Base-by-base conservation (phyloP, 2,113 vertebrate genomes). In the Seriola quinqueradiata region DNA sequence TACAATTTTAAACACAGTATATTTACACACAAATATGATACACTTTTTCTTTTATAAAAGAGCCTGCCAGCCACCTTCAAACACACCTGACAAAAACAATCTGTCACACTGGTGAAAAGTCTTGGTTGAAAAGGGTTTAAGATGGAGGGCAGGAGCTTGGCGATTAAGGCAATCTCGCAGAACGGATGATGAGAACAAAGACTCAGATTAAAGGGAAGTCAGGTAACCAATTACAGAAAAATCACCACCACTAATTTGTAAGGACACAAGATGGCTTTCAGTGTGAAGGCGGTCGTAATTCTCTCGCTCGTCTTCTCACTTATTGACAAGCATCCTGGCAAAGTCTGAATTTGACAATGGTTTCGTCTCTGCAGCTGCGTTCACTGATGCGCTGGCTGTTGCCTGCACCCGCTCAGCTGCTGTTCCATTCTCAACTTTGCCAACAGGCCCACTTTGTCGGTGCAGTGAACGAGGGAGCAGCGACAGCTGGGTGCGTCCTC, bases 301-400 rank as follows among this genome's bases (percentile, higher is more conserved):
- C 64, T 60, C 59, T 70, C 34, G n/a, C 52, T 60, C 8, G 2
- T 82, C 70, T n/a, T 69, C 78, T 95, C 89, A 99, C 93, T 99
- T 98, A 28, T 96, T 97, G 86, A 99, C 95, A 40, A 99, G 95
- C 97, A 99, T 93, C 95, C 93, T 96, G 86, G 97, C 97, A 93
- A 99, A 99, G 89, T 99, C 98, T 10, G 97, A 97, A 10, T 99
- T 99, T 64, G 98, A 97, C 96, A 99, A 93, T 83, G 94, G 93
- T 78, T 95, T 98, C 7, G 94, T 89, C 13, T 94, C 90, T 42
- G 68, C 76, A 0, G 82, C 52, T 12, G 90, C 50, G 4, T 74
- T 95, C 0, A 67, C 65, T 17, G 91, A 28, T 0, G 65, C 1
- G 0, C 94, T 75, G 4, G 88, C 42, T 5, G 78, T 1, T 55